Evolutionary conservation across 2,888 invertebrate genomes (phyloP).

Genomic region (Neria commutata): DNA sequence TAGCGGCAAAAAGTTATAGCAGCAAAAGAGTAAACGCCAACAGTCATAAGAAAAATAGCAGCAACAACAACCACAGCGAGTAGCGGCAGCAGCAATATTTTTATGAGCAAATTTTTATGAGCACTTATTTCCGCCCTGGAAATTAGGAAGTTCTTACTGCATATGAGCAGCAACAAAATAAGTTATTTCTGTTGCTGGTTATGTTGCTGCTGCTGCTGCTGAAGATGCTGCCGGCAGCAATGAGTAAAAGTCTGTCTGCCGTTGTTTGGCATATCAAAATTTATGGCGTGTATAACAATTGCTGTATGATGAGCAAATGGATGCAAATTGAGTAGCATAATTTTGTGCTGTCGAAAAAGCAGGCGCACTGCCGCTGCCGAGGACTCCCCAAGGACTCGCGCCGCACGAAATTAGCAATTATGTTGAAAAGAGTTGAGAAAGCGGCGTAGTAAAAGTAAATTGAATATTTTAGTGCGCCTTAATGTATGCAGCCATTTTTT

Average conservation of each 20-base stretch:
- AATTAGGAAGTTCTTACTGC: conserved; percentile 45
- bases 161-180: neutral
- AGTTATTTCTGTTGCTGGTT: neutral
- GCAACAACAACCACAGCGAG: neutral
- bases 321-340: too few relatives aligned
- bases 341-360: too few relatives aligned
- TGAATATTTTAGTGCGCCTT: too few relatives aligned
- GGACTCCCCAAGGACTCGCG: too few relatives aligned
- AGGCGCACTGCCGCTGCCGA: too few relatives aligned
- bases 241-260: neutral
- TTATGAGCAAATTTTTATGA: conserved; percentile 42
- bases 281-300: conserved; percentile 2
- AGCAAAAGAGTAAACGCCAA: neutral
- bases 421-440: too few relatives aligned
- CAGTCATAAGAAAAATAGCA: neutral
- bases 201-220: neutral
- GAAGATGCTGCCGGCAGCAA: too few relatives aligned
- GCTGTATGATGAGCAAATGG: conserved; percentile 2
- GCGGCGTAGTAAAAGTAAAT: too few relatives aligned
- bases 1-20: too few relatives aligned
- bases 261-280: neutral
- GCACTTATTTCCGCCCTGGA: conserved; percentile 54
- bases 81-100: conserved; percentile 37
- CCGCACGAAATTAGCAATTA: too few relatives aligned
- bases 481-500: too few relatives aligned